phyloP scores from a whole-genome alignment of 2,797 vertebrate genomes.

The Otolemur crassicaudatus region DNA sequence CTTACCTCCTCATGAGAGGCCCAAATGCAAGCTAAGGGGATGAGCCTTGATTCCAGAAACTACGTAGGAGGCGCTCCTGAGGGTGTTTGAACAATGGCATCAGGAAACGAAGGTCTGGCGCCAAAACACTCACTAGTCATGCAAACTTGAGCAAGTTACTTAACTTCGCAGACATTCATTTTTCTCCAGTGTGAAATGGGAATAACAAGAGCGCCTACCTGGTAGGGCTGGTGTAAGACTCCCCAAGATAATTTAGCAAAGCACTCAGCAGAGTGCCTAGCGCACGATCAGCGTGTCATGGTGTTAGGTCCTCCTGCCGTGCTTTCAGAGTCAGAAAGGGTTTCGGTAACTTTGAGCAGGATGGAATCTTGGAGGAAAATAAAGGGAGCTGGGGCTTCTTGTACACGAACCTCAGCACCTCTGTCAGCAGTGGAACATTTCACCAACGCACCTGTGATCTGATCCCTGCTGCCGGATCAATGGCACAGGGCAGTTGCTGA shows the following conservation, averaged over 20 bases:
- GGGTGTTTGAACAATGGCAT: background rate
- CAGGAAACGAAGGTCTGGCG: background rate
- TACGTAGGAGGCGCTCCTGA: fast-evolving
- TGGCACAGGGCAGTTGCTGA: background rate
- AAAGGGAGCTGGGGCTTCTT: background rate
- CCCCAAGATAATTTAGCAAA: background rate
- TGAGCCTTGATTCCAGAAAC: background rate
- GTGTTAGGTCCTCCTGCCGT: background rate
- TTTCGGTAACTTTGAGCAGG: background rate
- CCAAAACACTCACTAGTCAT: background rate
- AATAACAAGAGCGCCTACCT: background rate
- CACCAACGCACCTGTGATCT: background rate
- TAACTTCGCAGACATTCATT: background rate
- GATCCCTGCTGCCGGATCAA: background rate
- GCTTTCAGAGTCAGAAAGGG: background rate
- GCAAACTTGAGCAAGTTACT: background rate
- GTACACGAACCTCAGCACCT: fast-evolving
- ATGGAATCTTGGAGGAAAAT: background rate
- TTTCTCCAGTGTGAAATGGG: background rate
- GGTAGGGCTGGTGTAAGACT: background rate
- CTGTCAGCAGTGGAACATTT: background rate
- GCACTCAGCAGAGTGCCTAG: background rate
- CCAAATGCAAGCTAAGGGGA: background rate
- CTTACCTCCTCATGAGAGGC: background rate
- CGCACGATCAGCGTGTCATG: fast-evolving